Percentiles rank a stretch among this genome's conserved stretches.
These are phyloP conservation scores for Poeciliopsis presidionis DNA, from an alignment of 2,797 vertebrate species.

Conservation along the genomic window DNA sequence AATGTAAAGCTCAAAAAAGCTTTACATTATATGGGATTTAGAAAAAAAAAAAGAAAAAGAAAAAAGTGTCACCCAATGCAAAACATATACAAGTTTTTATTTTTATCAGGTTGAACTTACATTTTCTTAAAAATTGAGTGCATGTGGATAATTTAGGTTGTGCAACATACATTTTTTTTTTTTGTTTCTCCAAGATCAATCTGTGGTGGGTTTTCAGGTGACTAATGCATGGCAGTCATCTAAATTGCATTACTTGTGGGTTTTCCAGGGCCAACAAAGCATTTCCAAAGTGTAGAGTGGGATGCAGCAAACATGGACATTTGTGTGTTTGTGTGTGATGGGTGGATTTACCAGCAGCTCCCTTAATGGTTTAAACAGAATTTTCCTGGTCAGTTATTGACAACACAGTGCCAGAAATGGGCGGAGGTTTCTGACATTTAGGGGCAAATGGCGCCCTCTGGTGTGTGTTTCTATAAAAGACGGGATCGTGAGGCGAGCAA, in stretches of 20 bases:
- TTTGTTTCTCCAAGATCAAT: not conserved
- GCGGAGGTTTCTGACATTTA: conserved; percentile 25
- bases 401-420: not conserved
- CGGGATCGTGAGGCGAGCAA: not conserved
- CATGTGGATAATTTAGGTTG: not conserved
- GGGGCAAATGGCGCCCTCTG: conserved; percentile 57
- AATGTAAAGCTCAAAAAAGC: no score
- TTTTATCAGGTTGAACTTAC: not conserved
- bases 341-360: not conserved
- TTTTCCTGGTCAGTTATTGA: not conserved
- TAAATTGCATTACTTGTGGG: not conserved
- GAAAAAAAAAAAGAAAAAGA: no score
- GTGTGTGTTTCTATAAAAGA: conserved; percentile 19
- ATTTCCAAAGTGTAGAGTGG: not conserved
- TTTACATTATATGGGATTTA: no score
- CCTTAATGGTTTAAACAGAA: not conserved
- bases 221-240: not conserved
- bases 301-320: conserved; percentile 6
- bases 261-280: conserved; percentile 14
- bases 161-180: not conserved
- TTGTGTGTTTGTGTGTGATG: conserved; percentile 20
- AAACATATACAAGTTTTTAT: not conserved
- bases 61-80: not conserved
- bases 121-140: not conserved
- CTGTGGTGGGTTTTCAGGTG: not conserved